Conservation (phyloP, 1,140 invertebrate species). For the Protaetia brevitarsis region DNA sequence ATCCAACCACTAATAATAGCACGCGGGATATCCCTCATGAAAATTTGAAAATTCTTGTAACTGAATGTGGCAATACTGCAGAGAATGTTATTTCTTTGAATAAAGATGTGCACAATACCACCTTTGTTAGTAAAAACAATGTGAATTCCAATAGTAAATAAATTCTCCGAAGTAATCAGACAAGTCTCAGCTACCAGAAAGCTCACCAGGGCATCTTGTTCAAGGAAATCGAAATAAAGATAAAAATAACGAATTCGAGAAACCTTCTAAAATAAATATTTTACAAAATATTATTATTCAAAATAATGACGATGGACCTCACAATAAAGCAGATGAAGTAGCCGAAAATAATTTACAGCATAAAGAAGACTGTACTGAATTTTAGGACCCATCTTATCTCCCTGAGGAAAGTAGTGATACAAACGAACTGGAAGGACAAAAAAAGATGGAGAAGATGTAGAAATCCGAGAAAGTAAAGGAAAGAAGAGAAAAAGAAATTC, state of each 20-base stretch:
- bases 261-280: conserved; percentile 25
- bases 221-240: conserved; percentile 24
- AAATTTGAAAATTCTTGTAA: conserved; percentile 25
- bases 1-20: conserved; percentile 22
- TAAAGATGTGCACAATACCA: conserved; percentile 21
- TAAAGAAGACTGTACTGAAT: conserved; percentile 23
- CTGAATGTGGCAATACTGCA: conserved; percentile 20
- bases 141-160: conserved; percentile 14
- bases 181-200: conserved; percentile 23
- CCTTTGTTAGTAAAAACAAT: conserved; percentile 25
- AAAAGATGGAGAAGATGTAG: conserved; percentile 23
- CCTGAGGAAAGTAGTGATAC: conserved; percentile 25
- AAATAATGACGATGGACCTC: conserved; percentile 24
- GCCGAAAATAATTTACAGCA: conserved; percentile 21
- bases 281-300: conserved; percentile 26
- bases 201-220: conserved; percentile 24
- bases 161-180: conserved; percentile 18
- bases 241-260: conserved; percentile 21
- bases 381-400: conserved; percentile 18
- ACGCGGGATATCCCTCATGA: neutral
- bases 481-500: conserved; percentile 26
- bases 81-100: conserved; percentile 27
- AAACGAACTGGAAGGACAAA: conserved; percentile 23
- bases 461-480: conserved; percentile 27
- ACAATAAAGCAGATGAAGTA: conserved; percentile 24